Evolutionary conservation across 2,797 vertebrate genomes (phyloP), one percentile per base, ranked within the genome.

Genomic region (Brachymystax lenok): DNA sequence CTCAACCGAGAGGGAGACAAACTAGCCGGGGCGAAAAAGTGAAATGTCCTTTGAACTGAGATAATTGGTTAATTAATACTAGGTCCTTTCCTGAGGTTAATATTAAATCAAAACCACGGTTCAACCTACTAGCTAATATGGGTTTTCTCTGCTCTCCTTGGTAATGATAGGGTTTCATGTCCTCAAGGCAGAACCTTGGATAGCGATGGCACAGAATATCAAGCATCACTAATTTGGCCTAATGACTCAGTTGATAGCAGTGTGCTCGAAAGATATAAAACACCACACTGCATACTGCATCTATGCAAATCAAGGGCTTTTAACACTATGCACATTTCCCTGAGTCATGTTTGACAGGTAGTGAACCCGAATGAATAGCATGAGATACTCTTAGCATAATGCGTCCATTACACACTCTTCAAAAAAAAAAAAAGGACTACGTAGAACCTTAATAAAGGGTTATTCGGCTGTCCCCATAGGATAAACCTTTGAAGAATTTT

Each of bases 191-290:
- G 82, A 90, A 88, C 87, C 88, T 90, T 89, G 87, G 84, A 87
- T 76, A 72, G 78, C 73, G 68, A 79, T 80, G 80, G 79, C 79
- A 68, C 79, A 77, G 84, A 88, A 92, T 90, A 90, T 87, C 82
- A 88, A 87, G 86, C 86, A 87, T 85, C 86, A 85, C 91, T 91
- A 90, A 92, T 89, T 88, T 88, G 80, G 80, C 81, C 86, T 91
- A 91, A 91, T 90, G 90, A 91, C 89, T 91, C 84, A 86, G 82
- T 85, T 88, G 84, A 92, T 90, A 82, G 85, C 76, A 46, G 77
- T 78, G 80, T 17, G 76, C 82, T 87, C 81, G 83, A 80, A 79
- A 83, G 85, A 83, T 88, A 82, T 73, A 77, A 84, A 71, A 71
- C 13, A 54, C 50, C 50, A 21, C 16, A 27, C 50, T 52, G 70